Percentiles rank a stretch among this genome's conserved stretches.
Conservation (phyloP, 2,113 vertebrate species). For the Xiphorhynchus elegans region DNA sequence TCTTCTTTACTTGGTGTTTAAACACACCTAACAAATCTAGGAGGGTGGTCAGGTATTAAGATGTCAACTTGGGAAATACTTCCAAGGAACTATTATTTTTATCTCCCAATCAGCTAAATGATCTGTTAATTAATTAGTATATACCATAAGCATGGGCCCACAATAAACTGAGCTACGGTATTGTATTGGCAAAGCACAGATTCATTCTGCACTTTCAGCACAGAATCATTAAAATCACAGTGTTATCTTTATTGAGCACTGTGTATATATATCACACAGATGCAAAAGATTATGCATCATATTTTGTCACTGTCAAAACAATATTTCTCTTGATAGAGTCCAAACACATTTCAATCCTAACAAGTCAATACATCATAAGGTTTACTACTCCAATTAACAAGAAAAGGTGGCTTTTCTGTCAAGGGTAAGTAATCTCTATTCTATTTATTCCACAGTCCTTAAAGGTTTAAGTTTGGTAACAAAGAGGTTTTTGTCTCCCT, state of each 20-base stretch:
- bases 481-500: neutral
- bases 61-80: neutral
- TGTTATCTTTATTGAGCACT: neutral
- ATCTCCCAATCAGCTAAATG: neutral
- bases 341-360: neutral
- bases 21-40: neutral
- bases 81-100: neutral
- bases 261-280: neutral
- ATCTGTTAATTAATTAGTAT: neutral
- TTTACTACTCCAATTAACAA: neutral
- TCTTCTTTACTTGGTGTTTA: neutral
- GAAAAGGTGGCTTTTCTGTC: neutral
- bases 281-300: neutral
- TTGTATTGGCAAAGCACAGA: neutral
- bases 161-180: neutral
- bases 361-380: neutral
- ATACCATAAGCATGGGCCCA: neutral
- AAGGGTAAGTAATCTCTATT: neutral
- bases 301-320: neutral
- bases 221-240: neutral
- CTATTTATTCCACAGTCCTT: neutral
- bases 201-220: neutral
- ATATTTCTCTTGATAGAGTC: neutral
- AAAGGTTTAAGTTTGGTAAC: neutral
- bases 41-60: neutral